These are phyloP conservation scores for Drosophila demipolita DNA, from an alignment of 2,888 invertebrate genomes.

Conservation along the genomic window DNA sequence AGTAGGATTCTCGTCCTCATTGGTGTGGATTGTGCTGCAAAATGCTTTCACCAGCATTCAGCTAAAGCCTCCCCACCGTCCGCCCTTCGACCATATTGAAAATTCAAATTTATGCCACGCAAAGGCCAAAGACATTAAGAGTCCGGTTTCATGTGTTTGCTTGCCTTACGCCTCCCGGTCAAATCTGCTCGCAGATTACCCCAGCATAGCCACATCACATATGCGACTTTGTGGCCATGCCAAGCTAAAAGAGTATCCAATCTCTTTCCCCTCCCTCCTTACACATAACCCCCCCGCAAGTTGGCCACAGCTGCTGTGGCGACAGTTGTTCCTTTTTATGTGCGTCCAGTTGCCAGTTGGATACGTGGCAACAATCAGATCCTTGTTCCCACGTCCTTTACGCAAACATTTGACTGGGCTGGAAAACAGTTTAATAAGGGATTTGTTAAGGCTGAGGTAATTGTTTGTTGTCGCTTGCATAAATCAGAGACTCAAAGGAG, in stretches of 20 bases:
- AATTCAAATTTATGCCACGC: slow-evolving; percentile 72
- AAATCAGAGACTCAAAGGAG: not conserved
- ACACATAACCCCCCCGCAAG: slow-evolving; percentile 14
- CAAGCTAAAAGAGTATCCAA: slow-evolving; percentile 19
- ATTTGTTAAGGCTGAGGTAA: slow-evolving; percentile 44
- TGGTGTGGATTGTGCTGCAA: slow-evolving; percentile 33
- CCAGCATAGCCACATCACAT: slow-evolving; percentile 45
- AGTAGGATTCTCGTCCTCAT: slow-evolving; percentile 6
- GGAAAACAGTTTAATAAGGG: slow-evolving; percentile 18
- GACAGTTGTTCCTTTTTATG: slow-evolving; percentile 34
- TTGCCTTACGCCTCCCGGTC: slow-evolving; percentile 18
- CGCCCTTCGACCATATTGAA: slow-evolving; percentile 48
- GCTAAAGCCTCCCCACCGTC: not conserved
- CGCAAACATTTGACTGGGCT: slow-evolving; percentile 18
- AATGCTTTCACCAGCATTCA: slow-evolving; percentile 47
- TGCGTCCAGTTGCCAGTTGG: slow-evolving; percentile 49
- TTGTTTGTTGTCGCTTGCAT: slow-evolving; percentile 10
- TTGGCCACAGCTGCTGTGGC: slow-evolving; percentile 62
- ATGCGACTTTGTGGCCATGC: slow-evolving; percentile 59
- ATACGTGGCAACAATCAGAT: slow-evolving; percentile 58
- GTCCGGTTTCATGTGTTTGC: slow-evolving; percentile 58
- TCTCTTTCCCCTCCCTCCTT: rapidly evolving
- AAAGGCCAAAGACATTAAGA: slow-evolving; percentile 50
- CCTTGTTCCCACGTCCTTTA: slow-evolving; percentile 37
- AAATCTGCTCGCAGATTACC: slow-evolving; percentile 47